Conservation (phyloP, 2,113 vertebrate genomes). For the Daboia siamensis region DNA sequence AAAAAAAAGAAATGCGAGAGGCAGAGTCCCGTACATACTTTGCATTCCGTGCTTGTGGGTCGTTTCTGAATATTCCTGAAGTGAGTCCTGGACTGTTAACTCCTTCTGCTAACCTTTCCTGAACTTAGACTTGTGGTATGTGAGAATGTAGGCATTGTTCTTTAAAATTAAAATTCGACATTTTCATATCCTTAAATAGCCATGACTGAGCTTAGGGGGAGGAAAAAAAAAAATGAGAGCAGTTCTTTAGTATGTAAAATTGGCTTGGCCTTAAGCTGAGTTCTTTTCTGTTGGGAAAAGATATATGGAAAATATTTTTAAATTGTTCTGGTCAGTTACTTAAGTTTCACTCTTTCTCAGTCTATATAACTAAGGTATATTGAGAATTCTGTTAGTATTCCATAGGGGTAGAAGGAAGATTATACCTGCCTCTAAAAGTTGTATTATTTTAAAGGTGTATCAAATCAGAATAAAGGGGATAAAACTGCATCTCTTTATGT, state of each 20-base stretch:
- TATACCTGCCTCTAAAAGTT: conserved; percentile 7
- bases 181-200: neutral
- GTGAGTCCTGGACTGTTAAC: too few relatives aligned
- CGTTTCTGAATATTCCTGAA: neutral
- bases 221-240: neutral
- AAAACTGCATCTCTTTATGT: neutral
- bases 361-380: neutral
- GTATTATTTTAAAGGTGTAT: conserved; percentile 22
- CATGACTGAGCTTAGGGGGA: neutral
- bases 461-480: neutral
- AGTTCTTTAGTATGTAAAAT: neutral
- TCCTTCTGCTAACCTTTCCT: neutral
- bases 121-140: neutral
- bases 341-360: neutral
- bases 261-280: neutral
- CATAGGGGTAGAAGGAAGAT: too few relatives aligned
- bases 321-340: neutral
- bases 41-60: neutral
- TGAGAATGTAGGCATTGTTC: neutral
- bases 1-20: neutral
- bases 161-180: neutral
- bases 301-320: neutral
- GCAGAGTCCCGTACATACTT: neutral
- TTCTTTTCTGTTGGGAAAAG: neutral
- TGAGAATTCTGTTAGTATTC: neutral